Evolutionary conservation across 2,797 vertebrate genomes (phyloP).

Genomic region (Chaunax sp.): DNA sequence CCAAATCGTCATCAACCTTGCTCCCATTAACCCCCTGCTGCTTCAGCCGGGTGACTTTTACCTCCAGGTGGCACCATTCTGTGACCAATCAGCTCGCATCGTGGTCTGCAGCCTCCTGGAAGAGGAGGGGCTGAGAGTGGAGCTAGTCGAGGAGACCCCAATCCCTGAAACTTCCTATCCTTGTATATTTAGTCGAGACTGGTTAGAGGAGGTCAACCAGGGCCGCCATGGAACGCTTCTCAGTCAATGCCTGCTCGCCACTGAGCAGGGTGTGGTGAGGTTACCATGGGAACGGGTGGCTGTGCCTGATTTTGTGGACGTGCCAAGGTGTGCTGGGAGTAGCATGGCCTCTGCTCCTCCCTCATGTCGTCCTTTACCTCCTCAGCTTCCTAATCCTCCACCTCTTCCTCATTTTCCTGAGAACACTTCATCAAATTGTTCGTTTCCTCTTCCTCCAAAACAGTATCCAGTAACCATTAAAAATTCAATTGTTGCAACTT

Average conservation of each 20-base stretch:
- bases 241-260: conserved; percentile 86
- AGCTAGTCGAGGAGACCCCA: conserved; percentile 82
- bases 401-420: conserved; percentile 44
- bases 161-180: conserved; percentile 83
- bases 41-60: conserved; percentile 91
- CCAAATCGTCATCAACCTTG: conserved; percentile 87
- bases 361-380: conserved; percentile 46
- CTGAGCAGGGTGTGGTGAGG: conserved; percentile 83
- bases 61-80: conserved; percentile 87
- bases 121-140: conserved; percentile 76
- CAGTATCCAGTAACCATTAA: conserved; percentile 41
- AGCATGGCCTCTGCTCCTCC: conserved; percentile 69
- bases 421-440: conserved; percentile 25
- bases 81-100: conserved; percentile 79
- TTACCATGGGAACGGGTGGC: conserved; percentile 88
- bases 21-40: conserved; percentile 84
- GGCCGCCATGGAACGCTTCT: conserved; percentile 78
- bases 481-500: conserved; percentile 41
- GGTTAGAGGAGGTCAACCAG: conserved; percentile 86
- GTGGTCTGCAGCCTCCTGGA: conserved; percentile 86
- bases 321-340: conserved; percentile 57
- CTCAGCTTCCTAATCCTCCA: conserved; percentile 47
- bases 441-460: conserved; percentile 24
- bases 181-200: conserved; percentile 85
- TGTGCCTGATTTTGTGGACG: conserved; percentile 85